phyloP scores from a whole-genome alignment of 2,113 vertebrate genomes.

The Hystrix brachyura region DNA sequence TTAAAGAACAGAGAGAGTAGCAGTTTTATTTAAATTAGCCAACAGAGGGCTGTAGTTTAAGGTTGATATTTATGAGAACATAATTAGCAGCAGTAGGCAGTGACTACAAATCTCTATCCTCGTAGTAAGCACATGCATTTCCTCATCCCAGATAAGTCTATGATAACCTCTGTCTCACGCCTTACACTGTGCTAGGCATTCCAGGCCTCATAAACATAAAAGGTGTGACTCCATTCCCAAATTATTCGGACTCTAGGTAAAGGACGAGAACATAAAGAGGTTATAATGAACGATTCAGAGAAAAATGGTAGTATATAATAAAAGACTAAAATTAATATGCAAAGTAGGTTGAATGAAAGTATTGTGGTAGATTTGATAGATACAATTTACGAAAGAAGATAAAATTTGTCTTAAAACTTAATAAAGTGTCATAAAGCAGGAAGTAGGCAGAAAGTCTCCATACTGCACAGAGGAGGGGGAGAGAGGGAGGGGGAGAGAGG shows the following conservation, averaged over 20 bases:
- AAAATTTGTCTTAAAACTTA: not conserved
- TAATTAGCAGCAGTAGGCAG: conserved; percentile 63
- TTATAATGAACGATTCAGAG: not conserved
- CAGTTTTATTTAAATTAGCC: conserved; percentile 67
- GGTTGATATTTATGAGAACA: conserved; percentile 47
- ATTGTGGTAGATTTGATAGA: not conserved
- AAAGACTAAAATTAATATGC: not conserved
- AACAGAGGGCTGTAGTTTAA: conserved; percentile 64
- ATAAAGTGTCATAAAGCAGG: not conserved
- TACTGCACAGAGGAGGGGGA: not conserved
- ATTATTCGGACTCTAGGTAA: not conserved
- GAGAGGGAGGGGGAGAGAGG: not conserved
- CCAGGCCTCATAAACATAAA: not conserved
- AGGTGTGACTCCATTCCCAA: not conserved
- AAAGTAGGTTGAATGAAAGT: not conserved
- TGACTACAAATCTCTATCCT: not conserved
- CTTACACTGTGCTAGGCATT: not conserved
- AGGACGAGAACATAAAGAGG: not conserved
- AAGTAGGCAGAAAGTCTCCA: not conserved
- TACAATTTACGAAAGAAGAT: not conserved
- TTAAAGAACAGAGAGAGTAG: conserved; percentile 60
- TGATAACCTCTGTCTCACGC: not conserved
- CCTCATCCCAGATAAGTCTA: not conserved
- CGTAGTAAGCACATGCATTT: not conserved
- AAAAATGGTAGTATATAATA: not conserved